Base-by-base conservation (phyloP, 2,797 vertebrate species). In the Spheniscus humboldti region DNA sequence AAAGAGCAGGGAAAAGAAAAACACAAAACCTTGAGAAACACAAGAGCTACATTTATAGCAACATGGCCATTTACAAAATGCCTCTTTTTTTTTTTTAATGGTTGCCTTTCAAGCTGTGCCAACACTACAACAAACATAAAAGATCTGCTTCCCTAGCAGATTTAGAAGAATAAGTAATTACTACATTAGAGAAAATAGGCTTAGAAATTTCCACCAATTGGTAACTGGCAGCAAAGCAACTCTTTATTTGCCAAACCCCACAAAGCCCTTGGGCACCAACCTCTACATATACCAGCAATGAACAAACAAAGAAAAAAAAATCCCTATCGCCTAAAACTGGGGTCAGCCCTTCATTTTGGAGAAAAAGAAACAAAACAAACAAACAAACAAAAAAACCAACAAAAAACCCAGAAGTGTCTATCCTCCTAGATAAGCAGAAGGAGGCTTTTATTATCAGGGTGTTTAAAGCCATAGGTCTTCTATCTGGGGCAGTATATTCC, bases 161-260 rank as follows among this genome's bases (percentile, higher is more conserved):
- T 94, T 96, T 74, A 88, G 90, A 96, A 97, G 78, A 94, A 94
- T 89, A 94, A 96, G 92, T 86, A 96, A 96, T 96, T 97, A 97
- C 75, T 74, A 66, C 94, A 94, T 95, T 95, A 96, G 86, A 91
- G 94, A 94, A 97, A 96, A 94, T 64, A 83, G 80, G 88, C 81
- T 92, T 73, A 91, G 92, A 95, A 88, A 91, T 91, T 94, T 95
- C 84, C 88, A 95, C 90, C 90, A 93, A 90, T 92, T 95, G 88
- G 76, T 91, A 97, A 87, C 4, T 96, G 94, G 92, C 94, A 97
- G 82, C 55, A 89, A 83, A 86, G 52, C 43, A 77, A 86, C 66
- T 91, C 71, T 45, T 79, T 52, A 78, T 80, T 50, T 94, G 90
- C 95, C 93, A 95, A 94, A 86, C 39, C 47, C 53, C 59, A 91